Evolutionary conservation across 2,113 vertebrate genomes (phyloP).

Genomic region (Pseudolaguvia tuberculata): DNA sequence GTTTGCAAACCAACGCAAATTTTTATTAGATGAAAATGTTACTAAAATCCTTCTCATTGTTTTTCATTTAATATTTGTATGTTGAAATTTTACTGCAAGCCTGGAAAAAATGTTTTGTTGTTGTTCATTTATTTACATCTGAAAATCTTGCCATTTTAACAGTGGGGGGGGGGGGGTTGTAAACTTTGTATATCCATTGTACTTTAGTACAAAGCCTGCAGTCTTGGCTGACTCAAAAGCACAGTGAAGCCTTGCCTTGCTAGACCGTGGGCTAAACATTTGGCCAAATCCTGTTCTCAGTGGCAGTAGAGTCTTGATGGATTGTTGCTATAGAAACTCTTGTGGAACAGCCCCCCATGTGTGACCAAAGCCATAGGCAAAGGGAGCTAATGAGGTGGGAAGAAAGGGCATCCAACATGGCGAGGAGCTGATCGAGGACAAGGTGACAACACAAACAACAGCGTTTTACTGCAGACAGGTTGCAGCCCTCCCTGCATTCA

Average conservation of each 20-base stretch:
- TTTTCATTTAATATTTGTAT: too few species aligned
- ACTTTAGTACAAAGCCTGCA: conserved; percentile 7
- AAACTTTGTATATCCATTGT: background rate
- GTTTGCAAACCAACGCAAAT: too few species aligned
- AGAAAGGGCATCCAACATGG: conserved; percentile 44
- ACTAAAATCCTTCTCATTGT: too few species aligned
- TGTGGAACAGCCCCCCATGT: conserved; percentile 42
- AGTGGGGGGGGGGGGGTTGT: too few species aligned
- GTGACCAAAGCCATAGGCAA: conserved; percentile 48
- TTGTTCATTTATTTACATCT: too few species aligned
- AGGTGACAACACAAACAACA: conserved; percentile 40
- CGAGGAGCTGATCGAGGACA: conserved; percentile 30
- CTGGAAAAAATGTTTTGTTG: too few species aligned
- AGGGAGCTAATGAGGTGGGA: conserved; percentile 51
- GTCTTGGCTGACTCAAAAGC: conserved; percentile 9
- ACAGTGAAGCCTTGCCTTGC: conserved; percentile 14
- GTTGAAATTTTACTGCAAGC: too few species aligned
- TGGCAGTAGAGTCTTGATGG: conserved; percentile 38
- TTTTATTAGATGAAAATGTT: too few species aligned
- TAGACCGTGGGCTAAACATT: conserved; percentile 26
- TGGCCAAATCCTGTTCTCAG: conserved; percentile 35
- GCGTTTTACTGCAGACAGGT: conserved; percentile 24
- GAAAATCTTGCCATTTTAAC: too few species aligned
- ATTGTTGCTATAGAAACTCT: conserved; percentile 54
- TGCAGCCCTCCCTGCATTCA: conserved; percentile 22